Percentiles rank a stretch among this genome's conserved stretches.
Evolutionary conservation across 2,797 vertebrate species (phyloP).

Genomic region (Falco naumanni): DNA sequence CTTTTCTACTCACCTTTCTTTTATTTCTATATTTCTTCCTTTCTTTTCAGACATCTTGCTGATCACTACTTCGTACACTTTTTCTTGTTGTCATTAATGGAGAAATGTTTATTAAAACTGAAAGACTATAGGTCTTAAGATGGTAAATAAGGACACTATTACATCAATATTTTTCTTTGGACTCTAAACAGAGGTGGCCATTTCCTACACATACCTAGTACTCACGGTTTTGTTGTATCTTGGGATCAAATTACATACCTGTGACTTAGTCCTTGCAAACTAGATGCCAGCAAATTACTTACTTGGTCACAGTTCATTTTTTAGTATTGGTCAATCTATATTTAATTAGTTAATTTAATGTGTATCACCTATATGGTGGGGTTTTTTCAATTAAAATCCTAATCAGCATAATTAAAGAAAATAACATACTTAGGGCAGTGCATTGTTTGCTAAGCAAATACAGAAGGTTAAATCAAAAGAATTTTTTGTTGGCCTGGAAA

Average conservation of each 20-base stretch:
- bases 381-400: background rate
- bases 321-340: background rate
- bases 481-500: background rate
- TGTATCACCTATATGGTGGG: background rate
- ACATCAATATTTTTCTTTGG: background rate
- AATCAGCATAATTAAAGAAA: background rate
- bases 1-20: background rate
- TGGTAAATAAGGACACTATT: background rate
- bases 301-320: background rate
- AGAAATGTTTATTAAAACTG: background rate
- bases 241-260: background rate
- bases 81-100: background rate
- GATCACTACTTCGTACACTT: background rate
- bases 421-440: background rate
- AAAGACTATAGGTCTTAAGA: background rate
- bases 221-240: background rate
- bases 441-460: background rate
- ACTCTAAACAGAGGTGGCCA: background rate
- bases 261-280: background rate
- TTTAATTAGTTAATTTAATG: background rate
- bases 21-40: background rate
- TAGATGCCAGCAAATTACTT: background rate
- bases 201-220: background rate
- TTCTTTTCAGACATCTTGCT: background rate
- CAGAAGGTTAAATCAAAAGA: background rate